Evolutionary conservation across 2,797 vertebrate genomes (phyloP).

Genomic region (Sebastes itinus): DNA sequence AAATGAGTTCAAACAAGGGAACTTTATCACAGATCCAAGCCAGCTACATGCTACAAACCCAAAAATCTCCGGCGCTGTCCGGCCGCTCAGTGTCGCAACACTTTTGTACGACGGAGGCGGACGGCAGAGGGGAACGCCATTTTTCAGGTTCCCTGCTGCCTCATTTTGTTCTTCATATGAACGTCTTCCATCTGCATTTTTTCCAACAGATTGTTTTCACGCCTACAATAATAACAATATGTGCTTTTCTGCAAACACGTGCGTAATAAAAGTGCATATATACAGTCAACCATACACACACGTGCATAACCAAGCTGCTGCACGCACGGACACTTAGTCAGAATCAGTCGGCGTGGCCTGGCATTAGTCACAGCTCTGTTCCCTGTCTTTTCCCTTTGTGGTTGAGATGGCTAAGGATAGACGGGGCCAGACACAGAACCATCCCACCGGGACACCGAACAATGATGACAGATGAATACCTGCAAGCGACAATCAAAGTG

Average conservation of each 20-base stretch:
- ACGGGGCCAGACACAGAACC: slow-evolving; percentile 41
- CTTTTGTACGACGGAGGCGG: background rate
- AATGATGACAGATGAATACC: slow-evolving; percentile 77
- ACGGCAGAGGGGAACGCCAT: background rate
- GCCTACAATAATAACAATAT: slow-evolving; percentile 4
- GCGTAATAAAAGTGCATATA: background rate
- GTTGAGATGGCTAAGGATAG: slow-evolving; percentile 54
- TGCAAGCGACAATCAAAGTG: slow-evolving; percentile 69
- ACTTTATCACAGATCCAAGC: background rate
- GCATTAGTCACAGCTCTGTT: slow-evolving; percentile 59
- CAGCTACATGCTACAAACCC: background rate
- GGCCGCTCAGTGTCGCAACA: background rate
- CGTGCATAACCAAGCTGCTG: background rate
- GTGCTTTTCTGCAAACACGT: background rate
- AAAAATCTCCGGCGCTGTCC: background rate
- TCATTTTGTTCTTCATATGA: slow-evolving; percentile 16
- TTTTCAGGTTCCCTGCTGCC: slow-evolving; percentile 16
- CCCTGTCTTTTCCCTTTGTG: slow-evolving; percentile 38
- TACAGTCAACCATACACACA: background rate
- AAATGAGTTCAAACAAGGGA: background rate
- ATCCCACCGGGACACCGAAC: slow-evolving; percentile 58
- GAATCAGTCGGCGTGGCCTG: slow-evolving; percentile 54
- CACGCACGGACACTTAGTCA: slow-evolving; percentile 20
- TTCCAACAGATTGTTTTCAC: slow-evolving; percentile 30
- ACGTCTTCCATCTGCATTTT: slow-evolving; percentile 13